Conservation (phyloP, 2,797 vertebrate species). For the Capromys pilorides region DNA sequence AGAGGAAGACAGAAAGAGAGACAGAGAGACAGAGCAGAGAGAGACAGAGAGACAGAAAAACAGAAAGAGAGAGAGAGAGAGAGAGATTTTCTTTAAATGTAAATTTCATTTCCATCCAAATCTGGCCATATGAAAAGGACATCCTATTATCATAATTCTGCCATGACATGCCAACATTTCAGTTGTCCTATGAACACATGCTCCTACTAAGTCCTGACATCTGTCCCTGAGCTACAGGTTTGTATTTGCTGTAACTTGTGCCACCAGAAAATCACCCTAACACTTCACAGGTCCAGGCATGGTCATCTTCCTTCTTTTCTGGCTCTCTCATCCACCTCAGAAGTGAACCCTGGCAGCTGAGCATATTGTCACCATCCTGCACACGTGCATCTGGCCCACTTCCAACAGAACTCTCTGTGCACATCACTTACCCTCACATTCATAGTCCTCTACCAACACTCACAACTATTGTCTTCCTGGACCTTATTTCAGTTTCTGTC, state of each 20-base stretch:
- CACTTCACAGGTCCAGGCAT: fast-evolving
- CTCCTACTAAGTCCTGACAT: fast-evolving
- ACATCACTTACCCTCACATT: fast-evolving
- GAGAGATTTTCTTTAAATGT: background rate
- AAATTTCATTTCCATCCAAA: background rate
- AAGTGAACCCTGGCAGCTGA: fast-evolving
- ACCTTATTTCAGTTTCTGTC: background rate
- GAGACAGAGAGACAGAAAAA: no score
- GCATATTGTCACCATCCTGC: fast-evolving
- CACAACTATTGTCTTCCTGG: fast-evolving
- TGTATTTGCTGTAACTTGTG: fast-evolving
- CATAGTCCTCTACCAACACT: fast-evolving
- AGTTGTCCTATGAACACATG: fast-evolving
- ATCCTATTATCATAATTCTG: background rate
- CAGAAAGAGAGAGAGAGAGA: background rate
- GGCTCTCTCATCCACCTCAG: background rate
- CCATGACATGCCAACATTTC: fast-evolving
- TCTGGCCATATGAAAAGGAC: background rate
- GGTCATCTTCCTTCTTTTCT: fast-evolving
- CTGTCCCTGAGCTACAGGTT: fast-evolving
- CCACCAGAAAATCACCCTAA: fast-evolving
- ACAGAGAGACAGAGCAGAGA: background rate
- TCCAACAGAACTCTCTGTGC: fast-evolving
- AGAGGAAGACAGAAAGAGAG: no score
- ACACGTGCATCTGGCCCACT: fast-evolving